Base-by-base conservation (phyloP, 2,888 invertebrate genomes). In the Herminia tarsipennalis region DNA sequence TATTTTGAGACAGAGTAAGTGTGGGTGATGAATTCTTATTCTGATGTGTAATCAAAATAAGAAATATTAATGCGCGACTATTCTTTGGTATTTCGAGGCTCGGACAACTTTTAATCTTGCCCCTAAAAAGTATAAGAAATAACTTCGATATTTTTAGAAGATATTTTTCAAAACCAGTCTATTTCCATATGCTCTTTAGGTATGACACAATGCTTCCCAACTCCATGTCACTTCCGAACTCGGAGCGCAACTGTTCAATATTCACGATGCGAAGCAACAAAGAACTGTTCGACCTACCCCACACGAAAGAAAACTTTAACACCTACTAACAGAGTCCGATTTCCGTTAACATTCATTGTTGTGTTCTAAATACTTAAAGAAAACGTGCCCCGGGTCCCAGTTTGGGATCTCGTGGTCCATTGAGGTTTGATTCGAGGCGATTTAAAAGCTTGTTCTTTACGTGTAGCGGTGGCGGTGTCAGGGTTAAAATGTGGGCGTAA, bases 181-280 rank as follows among this genome's bases (percentile, higher is more conserved):
- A 62, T 72, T 80, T 67, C 55, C 62, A 61, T 72, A 75, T 80
- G 73, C 78, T 76, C 68, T 73, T 67, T 70, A 71, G 61, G 59
- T 68, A 63, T 66, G 70, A 78, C 73, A 78, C 73, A 75, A 71
- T 74, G 63, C 64, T 67, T 59, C 56, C 53, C 48, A 43, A 56
- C 64, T 57, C 35, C 58, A 66, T 64, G 70, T 76, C 74, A 74
- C 77, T 74, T 67, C 61, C 66, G 51, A 77, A 78, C 71, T 78
- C 78, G 75, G 50, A 47, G 76, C 73, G 73, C 55, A 45, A 50
- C 36, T 65, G 51, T 76, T 83, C 81, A 78, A 81, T 81, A 84
- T 83, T 81, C 83, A 79, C 60, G 66, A 68, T 65, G 48, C 52
- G 64, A 54, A 54, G 63, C 56, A 57, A 66, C 68, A 70, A 71